These are phyloP conservation scores for Drosophila serrata DNA, from an alignment of 1,140 invertebrate genomes.

Conservation along the genomic window DNA sequence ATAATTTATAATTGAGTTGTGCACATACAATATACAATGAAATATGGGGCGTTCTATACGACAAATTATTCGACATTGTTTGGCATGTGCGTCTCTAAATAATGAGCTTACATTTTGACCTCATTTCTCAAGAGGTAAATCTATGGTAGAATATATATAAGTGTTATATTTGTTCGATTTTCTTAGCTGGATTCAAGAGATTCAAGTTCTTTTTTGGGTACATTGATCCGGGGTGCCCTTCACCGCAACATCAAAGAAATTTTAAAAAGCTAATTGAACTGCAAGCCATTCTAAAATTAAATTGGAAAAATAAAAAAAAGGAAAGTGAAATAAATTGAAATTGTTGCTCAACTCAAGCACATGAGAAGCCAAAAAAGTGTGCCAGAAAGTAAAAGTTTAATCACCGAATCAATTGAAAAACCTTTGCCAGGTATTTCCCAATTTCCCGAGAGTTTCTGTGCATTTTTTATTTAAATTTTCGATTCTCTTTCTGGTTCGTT, in stretches of 20 bases:
- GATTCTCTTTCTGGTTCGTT: constrained; percentile 18
- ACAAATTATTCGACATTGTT: constrained; percentile 42
- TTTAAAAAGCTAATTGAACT: background rate
- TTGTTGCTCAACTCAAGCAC: constrained; percentile 24
- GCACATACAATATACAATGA: constrained; percentile 3
- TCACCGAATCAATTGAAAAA: constrained; percentile 45
- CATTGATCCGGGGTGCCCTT: constrained; percentile 16
- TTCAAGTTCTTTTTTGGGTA: background rate
- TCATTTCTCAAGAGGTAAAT: constrained; percentile 48
- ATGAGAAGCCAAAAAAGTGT: constrained; percentile 46
- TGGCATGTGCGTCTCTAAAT: constrained; percentile 51
- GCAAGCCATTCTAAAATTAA: constrained; percentile 21
- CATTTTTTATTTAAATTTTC: constrained; percentile 12
- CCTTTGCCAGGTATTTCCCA: constrained; percentile 76
- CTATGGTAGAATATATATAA: background rate
- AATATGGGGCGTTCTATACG: constrained; percentile 27
- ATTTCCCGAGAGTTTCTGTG: constrained; percentile 36
- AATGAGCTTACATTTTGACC: constrained; percentile 67
- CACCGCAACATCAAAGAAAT: constrained; percentile 51
- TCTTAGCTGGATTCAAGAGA: background rate
- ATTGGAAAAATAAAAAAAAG: constrained; percentile 18
- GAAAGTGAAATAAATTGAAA: constrained; percentile 35
- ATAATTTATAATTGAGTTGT: constrained; percentile 46
- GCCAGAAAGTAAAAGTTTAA: constrained; percentile 81
- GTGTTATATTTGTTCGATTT: no score